Conservation (phyloP, 2,888 invertebrate genomes). For the Cecidostiba fungosa region DNA sequence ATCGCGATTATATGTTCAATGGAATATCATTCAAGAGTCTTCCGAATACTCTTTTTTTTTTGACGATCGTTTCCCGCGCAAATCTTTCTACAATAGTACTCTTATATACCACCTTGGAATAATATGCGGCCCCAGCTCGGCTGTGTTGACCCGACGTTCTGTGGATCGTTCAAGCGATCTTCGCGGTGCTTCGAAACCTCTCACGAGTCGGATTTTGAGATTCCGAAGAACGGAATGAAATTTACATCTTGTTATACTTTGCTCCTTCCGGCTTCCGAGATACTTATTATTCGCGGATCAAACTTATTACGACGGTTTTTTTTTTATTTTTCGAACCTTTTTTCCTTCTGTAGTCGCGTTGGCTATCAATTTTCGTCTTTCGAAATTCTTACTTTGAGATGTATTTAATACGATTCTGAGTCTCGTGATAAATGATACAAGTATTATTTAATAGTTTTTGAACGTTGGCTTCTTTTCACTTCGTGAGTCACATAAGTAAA, state of each 20-base stretch:
- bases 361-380: too few relatives aligned
- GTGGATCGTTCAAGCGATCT: slow-evolving; percentile 32
- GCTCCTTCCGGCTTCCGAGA: slow-evolving; percentile 38
- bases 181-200: slow-evolving; percentile 28
- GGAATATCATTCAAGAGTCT: background rate
- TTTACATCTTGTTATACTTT: slow-evolving; percentile 66
- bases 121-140: slow-evolving; percentile 2
- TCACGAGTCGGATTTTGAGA: slow-evolving; percentile 37
- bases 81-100: background rate
- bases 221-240: slow-evolving; percentile 61
- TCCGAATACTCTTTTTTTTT: background rate
- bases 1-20: background rate
- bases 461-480: too few relatives aligned
- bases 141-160: slow-evolving; percentile 32
- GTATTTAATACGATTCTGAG: too few relatives aligned
- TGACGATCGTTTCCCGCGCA: background rate
- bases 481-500: too few relatives aligned
- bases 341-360: background rate
- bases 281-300: slow-evolving; percentile 51
- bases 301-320: slow-evolving; percentile 34
- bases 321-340: slow-evolving; percentile 1
- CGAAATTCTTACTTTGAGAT: too few relatives aligned
- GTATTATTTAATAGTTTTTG: too few relatives aligned
- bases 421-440: too few relatives aligned
- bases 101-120: slow-evolving; percentile 24